phyloP scores from a whole-genome alignment of 2,888 invertebrate genomes.

The Eupithecia vulgata region DNA sequence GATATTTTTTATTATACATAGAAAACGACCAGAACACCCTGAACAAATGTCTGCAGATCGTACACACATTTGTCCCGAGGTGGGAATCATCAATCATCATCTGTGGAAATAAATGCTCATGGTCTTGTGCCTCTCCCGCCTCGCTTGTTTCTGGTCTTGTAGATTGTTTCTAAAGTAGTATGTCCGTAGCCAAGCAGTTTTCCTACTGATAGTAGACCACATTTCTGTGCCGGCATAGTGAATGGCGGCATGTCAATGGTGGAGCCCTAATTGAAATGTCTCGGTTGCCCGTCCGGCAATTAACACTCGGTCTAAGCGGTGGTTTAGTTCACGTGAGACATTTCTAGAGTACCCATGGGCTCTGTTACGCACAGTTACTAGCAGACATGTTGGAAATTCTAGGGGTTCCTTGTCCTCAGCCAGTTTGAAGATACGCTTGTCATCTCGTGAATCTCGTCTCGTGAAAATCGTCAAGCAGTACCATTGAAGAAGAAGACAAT shows the following conservation, averaged over 20 bases:
- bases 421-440: background rate
- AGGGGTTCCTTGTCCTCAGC: background rate
- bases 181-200: background rate
- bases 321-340: conserved; percentile 45
- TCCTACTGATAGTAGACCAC: conserved; percentile 17
- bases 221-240: conserved; percentile 48
- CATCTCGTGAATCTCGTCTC: background rate
- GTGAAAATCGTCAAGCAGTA: too few species aligned
- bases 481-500: too few species aligned
- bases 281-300: conserved; percentile 63
- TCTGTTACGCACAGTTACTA: conserved; percentile 32
- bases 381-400: conserved; percentile 21
- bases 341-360: conserved; percentile 21
- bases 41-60: too few species aligned
- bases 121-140: background rate
- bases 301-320: conserved; percentile 59
- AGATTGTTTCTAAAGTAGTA: background rate
- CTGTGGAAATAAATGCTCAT: background rate
- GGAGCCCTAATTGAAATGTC: conserved; percentile 60
- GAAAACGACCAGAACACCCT: too few species aligned
- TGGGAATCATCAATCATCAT: too few species aligned
- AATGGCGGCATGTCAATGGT: conserved; percentile 67
- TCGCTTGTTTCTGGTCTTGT: background rate
- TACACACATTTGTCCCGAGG: too few species aligned
- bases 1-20: too few species aligned